Evolutionary conservation across 2,113 vertebrate genomes (phyloP).

Genomic region (Xenopus borealis): DNA sequence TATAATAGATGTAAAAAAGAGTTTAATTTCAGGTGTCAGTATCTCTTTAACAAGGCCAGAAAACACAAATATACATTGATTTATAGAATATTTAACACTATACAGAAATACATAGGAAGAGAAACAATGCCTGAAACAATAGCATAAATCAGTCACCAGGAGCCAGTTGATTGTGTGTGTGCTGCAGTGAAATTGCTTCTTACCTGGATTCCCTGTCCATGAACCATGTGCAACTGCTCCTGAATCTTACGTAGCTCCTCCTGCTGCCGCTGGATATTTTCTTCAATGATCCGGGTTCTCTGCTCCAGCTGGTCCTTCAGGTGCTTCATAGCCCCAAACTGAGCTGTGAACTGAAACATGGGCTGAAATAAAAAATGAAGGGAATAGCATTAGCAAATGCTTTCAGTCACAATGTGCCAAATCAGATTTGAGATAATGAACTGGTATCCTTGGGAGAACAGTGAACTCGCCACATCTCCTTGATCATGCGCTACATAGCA

Average conservation of each 20-base stretch:
- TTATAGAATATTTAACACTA: too few species aligned
- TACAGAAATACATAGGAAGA: too few species aligned
- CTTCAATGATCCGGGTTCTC: constrained; percentile 88
- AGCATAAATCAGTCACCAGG: too few species aligned
- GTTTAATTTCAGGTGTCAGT: too few species aligned
- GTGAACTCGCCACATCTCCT: too few species aligned
- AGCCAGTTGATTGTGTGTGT: too few species aligned
- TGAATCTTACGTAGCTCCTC: constrained; percentile 93
- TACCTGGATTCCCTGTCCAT: constrained; percentile 89
- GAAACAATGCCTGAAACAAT: too few species aligned
- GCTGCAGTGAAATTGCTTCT: background rate
- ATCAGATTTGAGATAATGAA: background rate
- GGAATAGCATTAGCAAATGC: constrained; percentile 12
- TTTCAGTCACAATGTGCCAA: background rate
- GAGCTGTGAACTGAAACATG: constrained; percentile 84
- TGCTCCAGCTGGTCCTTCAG: constrained; percentile 94
- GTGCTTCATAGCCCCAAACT: constrained; percentile 93
- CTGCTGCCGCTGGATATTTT: constrained; percentile 93
- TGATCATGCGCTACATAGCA: too few species aligned
- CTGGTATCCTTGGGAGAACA: background rate
- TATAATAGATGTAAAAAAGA: too few species aligned
- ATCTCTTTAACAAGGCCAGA: too few species aligned
- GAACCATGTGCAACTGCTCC: constrained; percentile 90
- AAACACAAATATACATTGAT: too few species aligned
- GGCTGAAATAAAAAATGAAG: constrained; percentile 54